phyloP scores from a whole-genome alignment of 2,797 vertebrate species.

The Lagocephalus sceleratus region DNA sequence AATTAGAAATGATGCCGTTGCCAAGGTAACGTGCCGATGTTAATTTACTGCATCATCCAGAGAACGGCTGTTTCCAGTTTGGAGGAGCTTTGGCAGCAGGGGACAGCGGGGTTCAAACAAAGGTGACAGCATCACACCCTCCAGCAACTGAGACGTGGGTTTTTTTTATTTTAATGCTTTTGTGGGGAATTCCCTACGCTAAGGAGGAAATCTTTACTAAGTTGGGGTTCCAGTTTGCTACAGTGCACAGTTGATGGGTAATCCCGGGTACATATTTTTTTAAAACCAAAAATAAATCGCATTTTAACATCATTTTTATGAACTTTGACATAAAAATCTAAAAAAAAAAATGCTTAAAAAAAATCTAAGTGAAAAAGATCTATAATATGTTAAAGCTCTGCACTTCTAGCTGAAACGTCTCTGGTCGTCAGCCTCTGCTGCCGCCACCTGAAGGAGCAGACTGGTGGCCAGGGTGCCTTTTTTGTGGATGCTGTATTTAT shows the following conservation, averaged over 20 bases:
- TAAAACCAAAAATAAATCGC: constrained; percentile 81
- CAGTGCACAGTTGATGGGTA: constrained; percentile 77
- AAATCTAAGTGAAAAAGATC: constrained; percentile 60
- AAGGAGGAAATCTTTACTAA: constrained; percentile 65
- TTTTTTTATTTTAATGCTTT: constrained; percentile 42
- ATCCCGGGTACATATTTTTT: constrained; percentile 83
- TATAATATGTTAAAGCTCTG: constrained; percentile 76
- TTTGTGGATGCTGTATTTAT: constrained; percentile 76
- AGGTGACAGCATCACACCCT: constrained; percentile 65
- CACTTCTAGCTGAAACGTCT: constrained; percentile 77
- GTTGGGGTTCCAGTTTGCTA: constrained; percentile 71
- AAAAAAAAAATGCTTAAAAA: constrained; percentile 61
- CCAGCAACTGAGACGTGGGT: constrained; percentile 41
- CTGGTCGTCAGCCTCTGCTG: constrained; percentile 53
- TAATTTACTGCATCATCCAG: constrained; percentile 51
- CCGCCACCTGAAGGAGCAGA: constrained; percentile 59
- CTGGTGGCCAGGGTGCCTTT: constrained; percentile 69
- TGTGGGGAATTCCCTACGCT: constrained; percentile 51
- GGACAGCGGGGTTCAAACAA: constrained; percentile 60
- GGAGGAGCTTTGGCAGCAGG: constrained; percentile 64
- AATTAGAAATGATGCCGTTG: constrained; percentile 34
- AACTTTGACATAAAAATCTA: constrained; percentile 76
- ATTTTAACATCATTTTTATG: constrained; percentile 79
- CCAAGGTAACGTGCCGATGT: constrained; percentile 68
- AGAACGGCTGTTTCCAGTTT: constrained; percentile 56